A percentile compares a stretch with the other conserved stretches of the same genome.
phyloP scores from a whole-genome alignment of 2,113 vertebrate species.

The Mirza zaza region DNA sequence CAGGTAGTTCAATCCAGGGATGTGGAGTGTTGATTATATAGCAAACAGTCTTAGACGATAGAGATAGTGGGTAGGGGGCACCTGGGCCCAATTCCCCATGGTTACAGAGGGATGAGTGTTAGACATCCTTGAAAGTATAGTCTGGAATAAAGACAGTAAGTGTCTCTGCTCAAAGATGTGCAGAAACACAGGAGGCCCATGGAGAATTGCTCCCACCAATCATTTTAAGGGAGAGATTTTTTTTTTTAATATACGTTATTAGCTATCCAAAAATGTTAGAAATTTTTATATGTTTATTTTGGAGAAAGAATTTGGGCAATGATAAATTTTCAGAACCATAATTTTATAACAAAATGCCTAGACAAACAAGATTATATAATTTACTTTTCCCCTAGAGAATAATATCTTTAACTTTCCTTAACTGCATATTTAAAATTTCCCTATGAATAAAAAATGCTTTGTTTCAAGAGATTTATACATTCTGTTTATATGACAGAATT shows the following conservation, averaged over 20 bases:
- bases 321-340: background rate
- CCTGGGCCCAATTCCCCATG: background rate
- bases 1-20: too few species aligned
- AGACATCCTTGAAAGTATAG: background rate
- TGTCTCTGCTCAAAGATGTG: background rate
- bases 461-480: background rate
- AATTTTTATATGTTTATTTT: background rate
- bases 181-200: background rate
- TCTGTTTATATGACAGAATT: background rate
- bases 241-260: background rate
- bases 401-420: background rate
- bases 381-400: background rate
- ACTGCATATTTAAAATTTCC: background rate
- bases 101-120: background rate
- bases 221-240: background rate
- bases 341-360: background rate
- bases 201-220: background rate
- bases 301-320: background rate
- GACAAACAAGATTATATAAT: background rate
- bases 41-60: too few species aligned
- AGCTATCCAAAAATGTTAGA: background rate
- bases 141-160: background rate
- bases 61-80: too few species aligned
- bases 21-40: too few species aligned
- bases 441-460: background rate